Conservation (phyloP, 2,113 vertebrate species). For the Eulemur rufifrons region DNA sequence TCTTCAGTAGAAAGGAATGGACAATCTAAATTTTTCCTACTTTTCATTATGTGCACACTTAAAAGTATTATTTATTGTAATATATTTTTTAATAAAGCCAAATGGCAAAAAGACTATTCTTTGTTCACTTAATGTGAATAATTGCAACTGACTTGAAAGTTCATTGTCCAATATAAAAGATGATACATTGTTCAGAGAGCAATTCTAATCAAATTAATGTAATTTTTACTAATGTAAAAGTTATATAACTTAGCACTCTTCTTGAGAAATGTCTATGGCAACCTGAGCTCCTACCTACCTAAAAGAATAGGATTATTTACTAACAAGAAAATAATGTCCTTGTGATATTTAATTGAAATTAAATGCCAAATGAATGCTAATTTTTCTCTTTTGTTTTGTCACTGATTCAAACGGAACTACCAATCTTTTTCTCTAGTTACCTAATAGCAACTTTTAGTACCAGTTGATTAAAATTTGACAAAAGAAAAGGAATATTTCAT, state of each 20-base stretch:
- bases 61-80: not conserved
- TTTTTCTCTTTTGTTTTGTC: slow-evolving; percentile 21
- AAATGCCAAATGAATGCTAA: not conserved
- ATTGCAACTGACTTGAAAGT: not conserved
- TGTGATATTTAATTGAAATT: slow-evolving; percentile 20
- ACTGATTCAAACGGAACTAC: not conserved
- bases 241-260: slow-evolving; percentile 7
- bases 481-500: not conserved
- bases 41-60: not conserved
- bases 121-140: slow-evolving; percentile 18
- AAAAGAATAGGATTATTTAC: slow-evolving; percentile 23
- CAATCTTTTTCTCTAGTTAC: not conserved
- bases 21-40: not conserved
- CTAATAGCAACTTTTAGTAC: slow-evolving; percentile 11
- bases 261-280: not conserved
- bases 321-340: slow-evolving; percentile 1
- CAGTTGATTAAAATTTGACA: not conserved
- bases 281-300: not conserved
- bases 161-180: not conserved
- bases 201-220: slow-evolving; percentile 9
- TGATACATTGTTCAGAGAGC: not conserved
- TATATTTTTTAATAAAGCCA: not conserved
- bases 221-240: slow-evolving; percentile 41
- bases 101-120: not conserved
- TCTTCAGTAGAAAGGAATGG: not conserved